A percentile compares a stretch with the other conserved stretches of the same genome.
phyloP scores from a whole-genome alignment of 2,113 vertebrate species.

The Phyllostomus hastatus region DNA sequence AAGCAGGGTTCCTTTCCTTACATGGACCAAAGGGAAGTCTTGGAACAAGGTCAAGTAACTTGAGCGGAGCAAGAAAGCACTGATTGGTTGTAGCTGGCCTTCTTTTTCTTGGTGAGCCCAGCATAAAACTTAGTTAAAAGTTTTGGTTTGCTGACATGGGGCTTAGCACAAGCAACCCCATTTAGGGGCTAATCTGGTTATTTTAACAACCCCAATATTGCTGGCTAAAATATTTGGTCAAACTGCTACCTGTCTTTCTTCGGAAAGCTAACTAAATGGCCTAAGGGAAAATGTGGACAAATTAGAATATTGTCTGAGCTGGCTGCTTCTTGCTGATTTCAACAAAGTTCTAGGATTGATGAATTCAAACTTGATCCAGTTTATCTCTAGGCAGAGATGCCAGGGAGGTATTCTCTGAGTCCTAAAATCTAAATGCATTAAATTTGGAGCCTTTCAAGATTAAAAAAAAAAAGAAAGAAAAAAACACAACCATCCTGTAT shows the following conservation, averaged over 20 bases:
- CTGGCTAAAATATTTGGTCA: not conserved
- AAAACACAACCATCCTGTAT: not conserved
- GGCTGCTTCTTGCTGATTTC: constrained; percentile 14
- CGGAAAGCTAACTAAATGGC: not conserved
- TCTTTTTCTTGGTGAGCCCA: not conserved
- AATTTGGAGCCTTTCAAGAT: not conserved
- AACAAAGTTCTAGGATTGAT: not conserved
- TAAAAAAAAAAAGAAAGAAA: too few species aligned
- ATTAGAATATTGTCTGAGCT: not conserved
- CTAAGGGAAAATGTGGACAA: not conserved
- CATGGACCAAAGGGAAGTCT: not conserved
- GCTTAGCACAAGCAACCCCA: not conserved
- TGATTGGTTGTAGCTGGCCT: not conserved
- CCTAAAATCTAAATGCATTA: not conserved
- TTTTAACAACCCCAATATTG: not conserved
- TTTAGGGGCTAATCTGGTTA: not conserved
- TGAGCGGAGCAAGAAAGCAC: not conserved
- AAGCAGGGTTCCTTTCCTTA: not conserved
- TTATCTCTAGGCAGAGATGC: not conserved
- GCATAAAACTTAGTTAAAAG: not conserved
- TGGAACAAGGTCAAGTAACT: not conserved
- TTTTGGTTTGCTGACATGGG: not conserved
- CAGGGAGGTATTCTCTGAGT: not conserved
- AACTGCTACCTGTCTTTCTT: not conserved
- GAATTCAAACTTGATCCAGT: not conserved